Conservation (phyloP, 2,797 vertebrate species). For the Botia almorhae region DNA sequence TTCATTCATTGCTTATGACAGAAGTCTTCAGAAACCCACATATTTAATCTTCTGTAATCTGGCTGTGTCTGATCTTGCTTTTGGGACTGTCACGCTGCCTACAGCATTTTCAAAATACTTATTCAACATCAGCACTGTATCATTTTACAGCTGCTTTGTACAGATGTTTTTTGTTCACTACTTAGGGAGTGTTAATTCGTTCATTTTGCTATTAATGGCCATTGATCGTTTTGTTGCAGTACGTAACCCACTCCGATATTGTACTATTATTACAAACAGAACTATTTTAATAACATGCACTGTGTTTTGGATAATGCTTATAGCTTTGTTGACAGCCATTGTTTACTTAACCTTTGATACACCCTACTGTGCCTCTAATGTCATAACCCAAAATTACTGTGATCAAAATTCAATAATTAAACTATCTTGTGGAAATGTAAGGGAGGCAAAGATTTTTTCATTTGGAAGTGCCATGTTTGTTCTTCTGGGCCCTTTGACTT, state of each 20-base stretch:
- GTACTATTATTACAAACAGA: constrained; percentile 66
- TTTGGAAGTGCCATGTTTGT: constrained; percentile 40
- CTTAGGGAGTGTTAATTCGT: constrained; percentile 63
- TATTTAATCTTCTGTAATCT: constrained; percentile 71
- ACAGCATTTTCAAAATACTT: constrained; percentile 69
- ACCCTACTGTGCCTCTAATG: constrained; percentile 47
- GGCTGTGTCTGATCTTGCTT: constrained; percentile 67
- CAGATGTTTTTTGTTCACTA: constrained; percentile 74
- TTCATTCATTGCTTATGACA: constrained; percentile 62
- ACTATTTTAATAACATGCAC: constrained; percentile 17
- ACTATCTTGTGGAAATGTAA: constrained; percentile 48
- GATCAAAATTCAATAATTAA: constrained; percentile 35
- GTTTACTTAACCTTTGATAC: constrained; percentile 6
- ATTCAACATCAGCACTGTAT: constrained; percentile 58
- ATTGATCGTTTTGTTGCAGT: constrained; percentile 72
- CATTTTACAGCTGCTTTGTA: constrained; percentile 66
- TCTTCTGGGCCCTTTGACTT: constrained; percentile 38
- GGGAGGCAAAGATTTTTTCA: not conserved
- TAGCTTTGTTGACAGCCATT: not conserved
- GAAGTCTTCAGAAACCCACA: constrained; percentile 66
- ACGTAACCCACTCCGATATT: constrained; percentile 67
- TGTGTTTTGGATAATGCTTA: constrained; percentile 22
- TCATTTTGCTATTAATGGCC: constrained; percentile 70
- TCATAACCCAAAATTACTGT: constrained; percentile 49
- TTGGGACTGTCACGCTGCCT: constrained; percentile 67